These are phyloP conservation scores for Eristalis intricaria DNA, from an alignment of 2,888 invertebrate genomes.

Conservation along the genomic window DNA sequence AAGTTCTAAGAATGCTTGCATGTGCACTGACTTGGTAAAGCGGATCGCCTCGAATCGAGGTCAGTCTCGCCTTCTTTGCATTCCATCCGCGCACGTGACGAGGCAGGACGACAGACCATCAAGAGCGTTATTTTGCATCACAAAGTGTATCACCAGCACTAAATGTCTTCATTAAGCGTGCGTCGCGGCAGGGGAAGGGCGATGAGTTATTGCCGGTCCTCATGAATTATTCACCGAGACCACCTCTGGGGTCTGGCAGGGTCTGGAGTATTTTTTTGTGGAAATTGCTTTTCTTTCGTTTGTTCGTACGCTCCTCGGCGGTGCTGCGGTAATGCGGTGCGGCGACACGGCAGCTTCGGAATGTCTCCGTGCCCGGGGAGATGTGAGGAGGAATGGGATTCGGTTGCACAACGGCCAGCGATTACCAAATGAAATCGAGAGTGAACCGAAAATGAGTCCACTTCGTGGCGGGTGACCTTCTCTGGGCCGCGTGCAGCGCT, in stretches of 20 bases:
- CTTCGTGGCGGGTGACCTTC: conserved; percentile 51
- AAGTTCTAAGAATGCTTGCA: conserved; percentile 57
- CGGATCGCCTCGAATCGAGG: not conserved
- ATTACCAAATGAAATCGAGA: conserved; percentile 52
- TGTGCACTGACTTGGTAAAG: not conserved
- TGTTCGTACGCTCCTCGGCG: conserved; percentile 13
- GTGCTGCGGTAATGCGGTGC: too few relatives aligned
- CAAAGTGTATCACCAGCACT: conserved; percentile 46
- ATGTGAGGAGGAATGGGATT: conserved; percentile 18
- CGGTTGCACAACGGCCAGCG: conserved; percentile 39
- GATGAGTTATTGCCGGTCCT: conserved; percentile 38
- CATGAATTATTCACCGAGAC: conserved; percentile 62
- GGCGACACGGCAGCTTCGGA: conserved; percentile 3
- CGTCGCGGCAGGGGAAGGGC: not conserved
- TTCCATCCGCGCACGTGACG: not conserved
- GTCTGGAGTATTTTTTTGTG: conserved; percentile 22
- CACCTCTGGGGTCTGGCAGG: not conserved
- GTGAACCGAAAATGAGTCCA: conserved; percentile 37
- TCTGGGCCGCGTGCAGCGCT: conserved; percentile 27
- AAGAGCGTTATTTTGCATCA: conserved; percentile 36
- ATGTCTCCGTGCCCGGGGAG: conserved; percentile 31
- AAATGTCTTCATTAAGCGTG: conserved; percentile 30
- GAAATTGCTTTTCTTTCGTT: conserved; percentile 34
- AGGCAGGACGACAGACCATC: conserved; percentile 15
- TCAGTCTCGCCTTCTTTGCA: not conserved